These are phyloP conservation scores for Geococcyx californianus DNA, from an alignment of 2,113 vertebrate genomes.

Conservation along the genomic window DNA sequence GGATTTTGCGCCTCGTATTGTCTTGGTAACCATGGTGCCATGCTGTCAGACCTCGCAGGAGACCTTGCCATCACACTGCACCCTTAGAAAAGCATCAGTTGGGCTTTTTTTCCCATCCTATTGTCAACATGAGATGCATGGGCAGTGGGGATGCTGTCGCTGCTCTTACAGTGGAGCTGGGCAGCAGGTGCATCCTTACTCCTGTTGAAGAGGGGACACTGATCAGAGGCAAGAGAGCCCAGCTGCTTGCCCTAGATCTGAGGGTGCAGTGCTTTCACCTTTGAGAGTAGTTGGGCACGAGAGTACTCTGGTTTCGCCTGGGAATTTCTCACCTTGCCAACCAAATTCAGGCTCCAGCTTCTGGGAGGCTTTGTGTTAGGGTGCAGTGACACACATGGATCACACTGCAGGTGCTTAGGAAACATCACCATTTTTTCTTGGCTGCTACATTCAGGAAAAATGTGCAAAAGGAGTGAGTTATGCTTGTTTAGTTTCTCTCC, in stretches of 20 bases:
- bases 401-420: background rate
- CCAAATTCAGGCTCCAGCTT: background rate
- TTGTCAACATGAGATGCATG: background rate
- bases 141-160: background rate
- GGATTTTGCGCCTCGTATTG: background rate
- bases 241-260: background rate
- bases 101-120: background rate
- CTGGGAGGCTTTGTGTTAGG: background rate
- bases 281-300: background rate
- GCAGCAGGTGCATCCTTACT: background rate
- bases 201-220: background rate
- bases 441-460: background rate
- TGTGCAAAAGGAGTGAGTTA: background rate
- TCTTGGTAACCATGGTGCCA: background rate
- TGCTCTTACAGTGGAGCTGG: background rate
- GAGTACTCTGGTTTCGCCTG: rapidly evolving
- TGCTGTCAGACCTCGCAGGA: background rate
- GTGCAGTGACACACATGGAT: background rate
- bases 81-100: background rate
- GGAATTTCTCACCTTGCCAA: background rate
- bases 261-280: background rate
- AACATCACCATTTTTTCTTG: background rate
- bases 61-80: background rate
- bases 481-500: background rate
- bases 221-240: background rate